These are phyloP conservation scores for Setipinna tenuifilis DNA, from an alignment of 2,797 vertebrate genomes.

Conservation along the genomic window DNA sequence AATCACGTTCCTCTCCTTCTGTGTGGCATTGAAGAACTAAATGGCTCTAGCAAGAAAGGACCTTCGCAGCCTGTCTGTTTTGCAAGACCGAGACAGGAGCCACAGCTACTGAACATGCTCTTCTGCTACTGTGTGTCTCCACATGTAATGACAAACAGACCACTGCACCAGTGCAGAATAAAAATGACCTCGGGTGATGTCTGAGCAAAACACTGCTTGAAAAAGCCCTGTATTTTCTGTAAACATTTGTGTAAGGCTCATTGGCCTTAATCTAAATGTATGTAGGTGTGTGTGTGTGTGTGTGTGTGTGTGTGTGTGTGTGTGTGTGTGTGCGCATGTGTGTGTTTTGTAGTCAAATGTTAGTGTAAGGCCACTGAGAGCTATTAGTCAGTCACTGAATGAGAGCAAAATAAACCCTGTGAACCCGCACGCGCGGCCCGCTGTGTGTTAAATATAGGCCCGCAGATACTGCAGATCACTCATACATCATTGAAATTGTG, in stretches of 20 bases:
- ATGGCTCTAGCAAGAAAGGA: too few species aligned
- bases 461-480: not conserved
- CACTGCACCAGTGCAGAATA: not conserved
- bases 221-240: not conserved
- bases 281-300: not conserved
- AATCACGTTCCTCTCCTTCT: too few species aligned
- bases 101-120: too few species aligned
- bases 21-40: too few species aligned
- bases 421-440: not conserved
- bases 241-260: not conserved
- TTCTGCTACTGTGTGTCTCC: too few species aligned
- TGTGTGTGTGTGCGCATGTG: not conserved
- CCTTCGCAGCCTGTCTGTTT: too few species aligned
- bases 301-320: not conserved
- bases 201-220: not conserved
- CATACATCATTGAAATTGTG: conserved; percentile 9
- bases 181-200: not conserved
- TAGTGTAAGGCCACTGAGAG: too few species aligned
- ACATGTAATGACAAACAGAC: not conserved
- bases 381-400: not conserved
- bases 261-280: not conserved
- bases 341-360: too few species aligned
- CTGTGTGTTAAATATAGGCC: conserved; percentile 9
- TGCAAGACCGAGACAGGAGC: too few species aligned
- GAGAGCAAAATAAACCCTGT: not conserved